Evolutionary conservation across 2,888 invertebrate genomes (phyloP).

Genomic region (Pheosia tremula): DNA sequence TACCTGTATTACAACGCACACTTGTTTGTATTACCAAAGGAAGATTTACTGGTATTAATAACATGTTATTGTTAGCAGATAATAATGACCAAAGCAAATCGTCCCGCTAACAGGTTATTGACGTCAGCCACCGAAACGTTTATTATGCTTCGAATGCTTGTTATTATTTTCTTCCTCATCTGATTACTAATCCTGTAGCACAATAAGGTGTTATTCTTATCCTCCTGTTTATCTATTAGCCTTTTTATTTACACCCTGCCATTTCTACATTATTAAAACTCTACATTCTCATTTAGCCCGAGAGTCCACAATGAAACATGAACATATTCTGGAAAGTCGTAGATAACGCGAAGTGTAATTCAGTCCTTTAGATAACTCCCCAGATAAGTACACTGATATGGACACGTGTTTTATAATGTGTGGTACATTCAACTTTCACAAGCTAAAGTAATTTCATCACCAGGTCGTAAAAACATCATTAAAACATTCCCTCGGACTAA

Average conservation of each 20-base stretch:
- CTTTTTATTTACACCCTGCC: neutral
- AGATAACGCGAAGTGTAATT: neutral
- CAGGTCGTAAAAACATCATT: conserved; percentile 27
- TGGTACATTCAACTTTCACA: neutral
- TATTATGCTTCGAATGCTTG: neutral
- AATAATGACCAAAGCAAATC: conserved; percentile 3
- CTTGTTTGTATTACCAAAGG: conserved; percentile 10
- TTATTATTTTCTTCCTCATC: neutral
- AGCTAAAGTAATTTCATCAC: conserved; percentile 1
- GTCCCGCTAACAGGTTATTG: neutral
- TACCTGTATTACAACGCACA: conserved; percentile 15
- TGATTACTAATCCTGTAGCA: neutral
- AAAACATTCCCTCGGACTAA: conserved; percentile 21
- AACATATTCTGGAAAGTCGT: neutral
- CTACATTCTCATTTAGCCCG: no score
- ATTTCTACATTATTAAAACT: no score
- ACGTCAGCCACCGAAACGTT: neutral
- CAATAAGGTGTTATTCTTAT: neutral
- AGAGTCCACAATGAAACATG: neutral
- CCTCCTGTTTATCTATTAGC: neutral
- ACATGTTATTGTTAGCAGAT: conserved; percentile 4
- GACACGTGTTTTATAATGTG: conserved; percentile 4
- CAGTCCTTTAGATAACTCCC: neutral
- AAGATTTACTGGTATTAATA: conserved; percentile 8
- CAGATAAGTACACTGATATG: neutral